Conservation (phyloP, 2,113 vertebrate species). For the Oncorhynchus mykiss region DNA sequence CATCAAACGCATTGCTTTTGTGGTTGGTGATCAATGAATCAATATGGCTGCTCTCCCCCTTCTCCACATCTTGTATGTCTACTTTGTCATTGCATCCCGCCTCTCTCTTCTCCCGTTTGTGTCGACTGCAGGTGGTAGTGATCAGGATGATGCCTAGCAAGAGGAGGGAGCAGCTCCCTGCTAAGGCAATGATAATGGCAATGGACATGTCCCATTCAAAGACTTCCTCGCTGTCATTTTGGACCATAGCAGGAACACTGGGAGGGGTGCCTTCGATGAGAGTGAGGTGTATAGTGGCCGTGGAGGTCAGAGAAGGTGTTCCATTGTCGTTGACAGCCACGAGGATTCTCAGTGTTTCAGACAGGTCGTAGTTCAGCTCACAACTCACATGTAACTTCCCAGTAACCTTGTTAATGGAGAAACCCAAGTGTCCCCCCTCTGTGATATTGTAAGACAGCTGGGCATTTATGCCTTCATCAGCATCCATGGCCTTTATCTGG, state of each 20-base stretch:
- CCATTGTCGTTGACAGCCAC: constrained; percentile 85
- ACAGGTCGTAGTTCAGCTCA: constrained; percentile 82
- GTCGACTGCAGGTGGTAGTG: constrained; percentile 88
- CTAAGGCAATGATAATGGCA: constrained; percentile 89
- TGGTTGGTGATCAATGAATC: constrained; percentile 74
- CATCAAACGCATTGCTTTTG: constrained; percentile 82
- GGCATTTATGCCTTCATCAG: constrained; percentile 85
- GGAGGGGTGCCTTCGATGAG: constrained; percentile 78
- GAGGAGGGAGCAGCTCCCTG: constrained; percentile 90
- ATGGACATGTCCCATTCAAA: constrained; percentile 82
- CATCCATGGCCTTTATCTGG: constrained; percentile 87
- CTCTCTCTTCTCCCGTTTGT: constrained; percentile 79
- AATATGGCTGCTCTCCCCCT: constrained; percentile 74
- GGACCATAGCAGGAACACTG: constrained; percentile 70
- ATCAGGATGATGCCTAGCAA: constrained; percentile 91
- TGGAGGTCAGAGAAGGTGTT: constrained; percentile 83
- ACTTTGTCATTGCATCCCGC: constrained; percentile 58
- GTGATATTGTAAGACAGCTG: constrained; percentile 85
- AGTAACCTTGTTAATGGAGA: constrained; percentile 83
- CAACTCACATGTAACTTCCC: constrained; percentile 84
- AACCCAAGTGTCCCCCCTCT: constrained; percentile 79
- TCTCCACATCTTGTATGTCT: constrained; percentile 77
- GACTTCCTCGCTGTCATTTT: constrained; percentile 65
- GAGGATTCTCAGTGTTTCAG: constrained; percentile 79
- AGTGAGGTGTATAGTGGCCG: constrained; percentile 82